A percentile compares a stretch with the other conserved stretches of the same genome.
phyloP scores from a whole-genome alignment of 2,888 invertebrate species.

The Tortricodes alternella region DNA sequence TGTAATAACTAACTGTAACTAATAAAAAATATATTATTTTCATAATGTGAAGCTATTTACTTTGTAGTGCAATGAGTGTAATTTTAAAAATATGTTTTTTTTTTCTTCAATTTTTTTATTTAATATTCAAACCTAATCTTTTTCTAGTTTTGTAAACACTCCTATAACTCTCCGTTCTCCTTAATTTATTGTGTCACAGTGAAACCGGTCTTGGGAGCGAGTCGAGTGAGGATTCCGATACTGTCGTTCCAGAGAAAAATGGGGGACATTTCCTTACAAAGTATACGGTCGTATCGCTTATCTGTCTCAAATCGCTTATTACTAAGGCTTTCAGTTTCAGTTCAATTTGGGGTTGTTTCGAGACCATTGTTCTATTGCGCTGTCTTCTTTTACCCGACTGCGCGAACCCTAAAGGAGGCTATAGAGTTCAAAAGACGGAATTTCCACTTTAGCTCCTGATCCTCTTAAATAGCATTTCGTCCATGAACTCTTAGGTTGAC shows the following conservation, averaged over 20 bases:
- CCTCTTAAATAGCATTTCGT: too few relatives aligned
- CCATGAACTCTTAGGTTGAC: too few relatives aligned
- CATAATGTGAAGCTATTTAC: too few relatives aligned
- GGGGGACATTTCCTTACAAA: slow-evolving; percentile 6
- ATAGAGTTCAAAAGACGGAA: too few relatives aligned
- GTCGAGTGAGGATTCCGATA: slow-evolving; percentile 9
- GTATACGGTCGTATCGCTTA: slow-evolving; percentile 1
- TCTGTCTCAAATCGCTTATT: background rate
- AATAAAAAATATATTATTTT: too few relatives aligned
- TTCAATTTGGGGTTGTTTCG: background rate
- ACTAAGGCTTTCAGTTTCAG: background rate
- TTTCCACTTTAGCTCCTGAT: too few relatives aligned
- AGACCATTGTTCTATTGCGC: background rate
- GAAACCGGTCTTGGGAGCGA: background rate
- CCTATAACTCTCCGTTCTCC: background rate
- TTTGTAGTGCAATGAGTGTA: too few relatives aligned
- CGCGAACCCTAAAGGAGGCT: too few relatives aligned
- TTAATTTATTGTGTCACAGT: background rate
- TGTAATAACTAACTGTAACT: too few relatives aligned
- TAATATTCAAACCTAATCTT: background rate
- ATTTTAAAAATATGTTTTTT: too few relatives aligned
- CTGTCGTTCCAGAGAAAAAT: slow-evolving; percentile 2
- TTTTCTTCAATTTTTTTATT: too few relatives aligned
- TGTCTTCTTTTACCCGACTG: background rate
- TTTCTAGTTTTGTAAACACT: background rate